A percentile compares a stretch with the other conserved stretches of the same genome.
These are phyloP conservation scores for Gymnosoma rotundatum DNA, from an alignment of 2,888 invertebrate genomes.

Conservation along the genomic window DNA sequence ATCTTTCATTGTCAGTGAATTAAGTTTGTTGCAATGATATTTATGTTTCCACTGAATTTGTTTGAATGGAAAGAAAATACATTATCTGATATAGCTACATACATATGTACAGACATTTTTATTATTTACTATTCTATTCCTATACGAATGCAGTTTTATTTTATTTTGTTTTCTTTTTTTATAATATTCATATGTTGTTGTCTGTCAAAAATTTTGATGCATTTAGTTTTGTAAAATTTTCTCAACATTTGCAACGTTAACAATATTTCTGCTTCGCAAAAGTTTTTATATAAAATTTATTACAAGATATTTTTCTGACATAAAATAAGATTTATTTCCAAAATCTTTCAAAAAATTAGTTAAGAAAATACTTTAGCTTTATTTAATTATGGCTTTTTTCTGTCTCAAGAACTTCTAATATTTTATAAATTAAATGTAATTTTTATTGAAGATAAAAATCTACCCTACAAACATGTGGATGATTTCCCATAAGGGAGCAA, in stretches of 20 bases:
- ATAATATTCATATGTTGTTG: constrained; percentile 58
- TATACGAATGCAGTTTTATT: constrained; percentile 21
- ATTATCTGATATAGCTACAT: constrained; percentile 32
- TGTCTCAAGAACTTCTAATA: no score
- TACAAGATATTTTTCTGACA: constrained; percentile 15
- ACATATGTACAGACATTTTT: not conserved
- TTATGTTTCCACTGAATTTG: constrained; percentile 36
- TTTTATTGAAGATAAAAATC: no score
- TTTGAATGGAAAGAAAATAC: constrained; percentile 25
- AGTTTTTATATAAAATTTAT: constrained; percentile 33
- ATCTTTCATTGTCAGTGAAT: constrained; percentile 62
- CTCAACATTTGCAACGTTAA: constrained; percentile 39
- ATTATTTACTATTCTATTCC: constrained; percentile 13
- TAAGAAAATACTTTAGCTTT: not conserved
- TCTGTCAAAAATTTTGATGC: constrained; percentile 66
- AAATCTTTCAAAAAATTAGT: constrained; percentile 30
- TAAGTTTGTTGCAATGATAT: constrained; percentile 52
- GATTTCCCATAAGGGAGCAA: no score
- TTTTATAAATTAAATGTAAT: no score
- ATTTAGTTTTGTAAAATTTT: constrained; percentile 55
- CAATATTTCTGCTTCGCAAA: constrained; percentile 39
- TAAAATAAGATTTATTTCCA: constrained; percentile 57
- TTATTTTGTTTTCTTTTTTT: not conserved
- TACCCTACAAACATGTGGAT: no score
- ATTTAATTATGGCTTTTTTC: no score